Evolutionary conservation across 1,140 invertebrate genomes (phyloP).

Genomic region (Glossosoma conforme): DNA sequence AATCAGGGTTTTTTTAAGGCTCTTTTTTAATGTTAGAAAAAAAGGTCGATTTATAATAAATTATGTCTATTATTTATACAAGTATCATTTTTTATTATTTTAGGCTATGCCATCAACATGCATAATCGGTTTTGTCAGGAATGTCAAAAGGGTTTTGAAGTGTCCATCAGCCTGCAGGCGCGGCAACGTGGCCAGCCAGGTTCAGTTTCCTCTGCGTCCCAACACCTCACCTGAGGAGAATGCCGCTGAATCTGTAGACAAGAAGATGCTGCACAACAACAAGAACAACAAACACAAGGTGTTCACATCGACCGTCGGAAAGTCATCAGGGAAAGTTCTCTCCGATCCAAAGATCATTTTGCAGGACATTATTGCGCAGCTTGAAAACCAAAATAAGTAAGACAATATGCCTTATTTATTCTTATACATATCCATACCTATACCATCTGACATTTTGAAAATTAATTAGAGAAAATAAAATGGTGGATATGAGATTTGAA

Average conservation of each 20-base stretch:
- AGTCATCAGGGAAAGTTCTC: constrained; percentile 40
- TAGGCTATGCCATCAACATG: constrained; percentile 25
- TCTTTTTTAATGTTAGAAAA: no score
- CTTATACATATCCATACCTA: not conserved
- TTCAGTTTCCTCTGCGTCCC: constrained; percentile 17
- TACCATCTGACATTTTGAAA: no score
- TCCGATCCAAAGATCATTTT: constrained; percentile 47
- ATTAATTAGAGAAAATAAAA: no score
- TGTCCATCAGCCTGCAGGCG: constrained; percentile 18
- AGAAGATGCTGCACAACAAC: constrained; percentile 17
- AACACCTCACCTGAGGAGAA: not conserved
- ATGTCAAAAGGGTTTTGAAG: constrained; percentile 20
- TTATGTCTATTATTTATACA: not conserved
- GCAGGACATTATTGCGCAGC: constrained; percentile 56
- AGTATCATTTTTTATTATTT: constrained; percentile 12
- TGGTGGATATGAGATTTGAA: no score
- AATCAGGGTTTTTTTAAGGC: no score
- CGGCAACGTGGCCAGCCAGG: not conserved
- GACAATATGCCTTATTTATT: not conserved
- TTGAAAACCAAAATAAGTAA: constrained; percentile 53
- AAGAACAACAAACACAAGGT: constrained; percentile 37
- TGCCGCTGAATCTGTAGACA: not conserved
- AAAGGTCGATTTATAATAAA: no score
- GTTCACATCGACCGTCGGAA: constrained; percentile 47
- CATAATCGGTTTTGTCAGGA: constrained; percentile 22